Base-by-base conservation (phyloP, 2,113 vertebrate species). In the Prinia subflava region DNA sequence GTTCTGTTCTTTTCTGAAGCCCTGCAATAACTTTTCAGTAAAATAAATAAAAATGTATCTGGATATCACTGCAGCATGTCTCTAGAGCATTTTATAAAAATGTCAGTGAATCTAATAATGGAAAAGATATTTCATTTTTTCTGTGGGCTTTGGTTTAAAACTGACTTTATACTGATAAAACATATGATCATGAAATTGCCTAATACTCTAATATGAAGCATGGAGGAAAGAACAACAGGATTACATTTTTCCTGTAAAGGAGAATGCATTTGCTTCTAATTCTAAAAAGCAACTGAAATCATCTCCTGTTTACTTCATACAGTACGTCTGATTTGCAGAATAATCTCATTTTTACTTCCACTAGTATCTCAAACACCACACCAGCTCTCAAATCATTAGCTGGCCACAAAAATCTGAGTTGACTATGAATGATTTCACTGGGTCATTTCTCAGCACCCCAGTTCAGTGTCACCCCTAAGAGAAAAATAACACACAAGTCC, bases 241-340 rank as follows among this genome's bases (percentile, higher is more conserved):
- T n/a, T 23, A 10, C 67, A 75, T 71, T 84, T 85, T 97, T 89
- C 23, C 63, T 5, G 30, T 37, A 41, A 80, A 87, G 49, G 30
- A 93, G 22, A 95, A 94, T 55, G 76, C 64, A 52, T 80, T 88
- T 87, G 65, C 78, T 69, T 65, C 37, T 70, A 68, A 91, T 90
- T 67, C 67, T 56, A 59, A 90, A 46, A 84, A 56, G 50, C 49
- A 96, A 90, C 35, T 62, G 47, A 82, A 89, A 87, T 37, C 7
- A 31, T 92, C 78, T 93, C 80, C 46, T 83, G 79, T 95, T 52
- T 79, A 82, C 64, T 92, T 96, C 30, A 94, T 83, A 96, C 97
- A 95, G 59, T 90, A 35, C 15, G 8, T 60, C 50, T 78, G 47
- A 89, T 83, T 77, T 75, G 47, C 83, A 93, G 60, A 84, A 87